phyloP scores from a whole-genome alignment of 2,797 vertebrate genomes.

The Onychomys arenicola region DNA sequence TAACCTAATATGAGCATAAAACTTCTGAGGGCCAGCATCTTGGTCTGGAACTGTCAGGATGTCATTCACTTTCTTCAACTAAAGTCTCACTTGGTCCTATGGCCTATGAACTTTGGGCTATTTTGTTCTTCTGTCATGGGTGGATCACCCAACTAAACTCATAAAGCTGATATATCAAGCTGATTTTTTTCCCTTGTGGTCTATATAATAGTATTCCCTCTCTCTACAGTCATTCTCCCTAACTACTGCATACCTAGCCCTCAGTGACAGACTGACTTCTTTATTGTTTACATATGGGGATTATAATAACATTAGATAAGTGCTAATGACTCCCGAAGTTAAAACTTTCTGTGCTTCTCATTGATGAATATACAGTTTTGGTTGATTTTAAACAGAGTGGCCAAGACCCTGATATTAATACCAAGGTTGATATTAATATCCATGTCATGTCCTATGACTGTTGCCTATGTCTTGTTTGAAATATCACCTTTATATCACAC shows the following conservation, averaged over 20 bases:
- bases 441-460: background rate
- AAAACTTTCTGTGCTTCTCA: slow-evolving; percentile 9
- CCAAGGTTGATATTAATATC: background rate
- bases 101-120: background rate
- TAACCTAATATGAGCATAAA: background rate
- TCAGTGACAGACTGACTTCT: background rate
- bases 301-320: background rate
- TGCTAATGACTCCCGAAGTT: background rate
- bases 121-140: background rate
- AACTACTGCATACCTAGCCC: background rate
- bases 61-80: background rate
- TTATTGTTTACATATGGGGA: background rate
- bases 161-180: background rate
- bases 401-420: background rate
- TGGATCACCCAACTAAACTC: slow-evolving; percentile 1
- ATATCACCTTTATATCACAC: background rate
- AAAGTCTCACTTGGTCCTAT: background rate
- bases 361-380: background rate
- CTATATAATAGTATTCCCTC: background rate
- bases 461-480: background rate
- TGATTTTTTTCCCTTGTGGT: background rate
- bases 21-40: background rate
- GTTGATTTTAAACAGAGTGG: background rate
- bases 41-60: background rate
- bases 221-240: background rate